Conservation (phyloP, 2,797 vertebrate species). For the Labroides dimidiatus region DNA sequence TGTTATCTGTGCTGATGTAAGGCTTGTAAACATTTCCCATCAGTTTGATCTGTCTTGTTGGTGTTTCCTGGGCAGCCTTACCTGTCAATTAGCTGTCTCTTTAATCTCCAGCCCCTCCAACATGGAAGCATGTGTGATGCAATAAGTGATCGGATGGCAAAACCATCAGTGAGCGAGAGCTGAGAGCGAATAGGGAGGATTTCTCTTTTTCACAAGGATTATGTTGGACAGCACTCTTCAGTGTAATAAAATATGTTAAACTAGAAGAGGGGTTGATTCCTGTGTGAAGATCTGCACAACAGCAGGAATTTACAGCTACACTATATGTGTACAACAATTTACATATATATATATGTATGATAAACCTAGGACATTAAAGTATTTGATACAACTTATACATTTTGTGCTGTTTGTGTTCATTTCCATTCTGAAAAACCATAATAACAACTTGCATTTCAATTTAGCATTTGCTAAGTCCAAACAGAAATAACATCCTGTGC, state of each 20-base stretch:
- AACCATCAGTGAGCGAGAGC: conserved; percentile 55
- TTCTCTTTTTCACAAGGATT: conserved; percentile 43
- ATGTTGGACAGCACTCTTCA: conserved; percentile 36
- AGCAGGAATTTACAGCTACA: neutral
- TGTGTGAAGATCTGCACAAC: neutral
- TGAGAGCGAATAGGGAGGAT: conserved; percentile 47
- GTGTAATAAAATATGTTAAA: conserved; percentile 13
- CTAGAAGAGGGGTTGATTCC: neutral
- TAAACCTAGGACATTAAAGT: too few species aligned
- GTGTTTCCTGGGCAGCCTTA: conserved; percentile 71
- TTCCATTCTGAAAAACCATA: too few species aligned
- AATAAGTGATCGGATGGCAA: conserved; percentile 77
- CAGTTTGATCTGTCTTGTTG: conserved; percentile 74
- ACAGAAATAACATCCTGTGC: too few species aligned
- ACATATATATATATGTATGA: too few species aligned
- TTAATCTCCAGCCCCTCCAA: conserved; percentile 74
- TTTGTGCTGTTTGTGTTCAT: too few species aligned
- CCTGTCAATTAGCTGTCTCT: conserved; percentile 84
- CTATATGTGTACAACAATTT: too few species aligned
- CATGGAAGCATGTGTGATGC: conserved; percentile 72
- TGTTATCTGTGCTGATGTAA: conserved; percentile 77
- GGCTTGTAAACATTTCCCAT: conserved; percentile 76
- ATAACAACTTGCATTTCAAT: too few species aligned
- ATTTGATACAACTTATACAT: too few species aligned
- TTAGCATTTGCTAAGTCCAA: too few species aligned